Conservation (phyloP, 2,797 vertebrate genomes). For the Thamnophis elegans region DNA sequence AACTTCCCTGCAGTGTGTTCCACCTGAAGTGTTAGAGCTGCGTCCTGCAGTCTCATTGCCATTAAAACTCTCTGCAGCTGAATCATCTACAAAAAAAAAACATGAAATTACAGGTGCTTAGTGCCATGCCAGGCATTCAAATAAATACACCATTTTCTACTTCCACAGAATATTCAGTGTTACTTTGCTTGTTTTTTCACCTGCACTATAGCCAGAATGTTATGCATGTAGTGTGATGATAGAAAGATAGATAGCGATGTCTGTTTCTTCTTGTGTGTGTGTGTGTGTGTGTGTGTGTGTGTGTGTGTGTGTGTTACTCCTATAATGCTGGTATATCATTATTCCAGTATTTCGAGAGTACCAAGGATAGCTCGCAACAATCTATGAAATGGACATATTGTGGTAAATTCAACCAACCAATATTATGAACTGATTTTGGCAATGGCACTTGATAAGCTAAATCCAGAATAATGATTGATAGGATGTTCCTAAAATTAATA, state of each 20-base stretch:
- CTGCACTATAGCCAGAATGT: not conserved
- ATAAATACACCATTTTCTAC: conserved; percentile 30
- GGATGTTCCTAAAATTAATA: not conserved
- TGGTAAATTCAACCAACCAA: not conserved
- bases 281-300: no score
- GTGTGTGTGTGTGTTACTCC: no score
- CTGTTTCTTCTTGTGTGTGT: no score
- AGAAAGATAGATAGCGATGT: no score
- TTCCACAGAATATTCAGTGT: not conserved
- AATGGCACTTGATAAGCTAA: not conserved
- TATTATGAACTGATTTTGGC: not conserved
- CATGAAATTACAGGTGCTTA: conserved; percentile 62
- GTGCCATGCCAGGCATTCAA: conserved; percentile 54
- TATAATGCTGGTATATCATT: not conserved
- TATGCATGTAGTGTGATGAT: not conserved
- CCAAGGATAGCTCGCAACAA: not conserved
- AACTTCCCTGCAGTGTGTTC: conserved; percentile 76
- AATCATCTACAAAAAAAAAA: conserved; percentile 78
- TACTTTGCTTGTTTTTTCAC: not conserved
- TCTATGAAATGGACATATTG: not conserved
- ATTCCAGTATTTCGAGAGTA: not conserved
- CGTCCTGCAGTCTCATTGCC: conserved; percentile 80
- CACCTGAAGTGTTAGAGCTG: conserved; percentile 74
- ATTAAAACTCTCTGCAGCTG: conserved; percentile 80
- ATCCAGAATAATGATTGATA: not conserved